A percentile compares a stretch with the other conserved stretches of the same genome.
Conservation (phyloP, 1,140 invertebrate species). For the Nasonia longicornis region DNA sequence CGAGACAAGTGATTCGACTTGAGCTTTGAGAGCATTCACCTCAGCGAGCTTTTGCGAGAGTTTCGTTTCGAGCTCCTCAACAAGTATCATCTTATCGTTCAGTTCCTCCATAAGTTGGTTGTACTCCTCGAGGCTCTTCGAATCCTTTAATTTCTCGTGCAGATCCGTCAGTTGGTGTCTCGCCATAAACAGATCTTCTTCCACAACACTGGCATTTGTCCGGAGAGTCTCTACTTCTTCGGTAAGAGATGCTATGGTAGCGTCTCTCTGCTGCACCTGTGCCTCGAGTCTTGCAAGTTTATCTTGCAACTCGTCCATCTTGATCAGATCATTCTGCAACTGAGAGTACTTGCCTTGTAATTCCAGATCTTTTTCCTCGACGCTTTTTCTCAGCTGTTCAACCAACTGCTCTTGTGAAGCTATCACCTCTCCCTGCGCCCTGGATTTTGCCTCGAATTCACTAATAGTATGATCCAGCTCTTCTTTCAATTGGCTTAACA, state of each 20-base stretch:
- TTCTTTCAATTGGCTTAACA: slow-evolving; percentile 55
- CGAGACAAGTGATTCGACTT: slow-evolving; percentile 53
- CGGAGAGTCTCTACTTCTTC: slow-evolving; percentile 53
- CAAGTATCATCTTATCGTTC: slow-evolving; percentile 54
- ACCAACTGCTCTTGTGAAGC: slow-evolving; percentile 54
- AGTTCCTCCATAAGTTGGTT: slow-evolving; percentile 64
- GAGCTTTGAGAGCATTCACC: slow-evolving; percentile 53
- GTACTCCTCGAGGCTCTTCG: slow-evolving; percentile 60
- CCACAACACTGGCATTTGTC: slow-evolving; percentile 39
- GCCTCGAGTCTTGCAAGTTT: slow-evolving; percentile 51
- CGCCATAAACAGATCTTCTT: slow-evolving; percentile 53
- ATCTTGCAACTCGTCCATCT: slow-evolving; percentile 56
- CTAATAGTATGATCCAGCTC: slow-evolving; percentile 59
- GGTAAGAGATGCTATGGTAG: slow-evolving; percentile 46
- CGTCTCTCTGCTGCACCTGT: slow-evolving; percentile 49
- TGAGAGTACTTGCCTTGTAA: slow-evolving; percentile 64
- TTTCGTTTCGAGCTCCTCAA: slow-evolving; percentile 62
- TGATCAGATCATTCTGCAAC: slow-evolving; percentile 54
- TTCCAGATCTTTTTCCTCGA: slow-evolving; percentile 69
- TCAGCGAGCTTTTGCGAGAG: slow-evolving; percentile 58
- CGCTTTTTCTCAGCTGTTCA: slow-evolving; percentile 42
- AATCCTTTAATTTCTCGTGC: slow-evolving; percentile 48
- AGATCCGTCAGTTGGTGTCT: slow-evolving; percentile 45
- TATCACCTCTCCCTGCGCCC: slow-evolving; percentile 31
- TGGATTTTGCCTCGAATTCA: slow-evolving; percentile 51